Evolutionary conservation across 2,888 invertebrate species (phyloP), one percentile per base, ranked within the genome.

Genomic region (Rhaphigaster nebulosa): DNA sequence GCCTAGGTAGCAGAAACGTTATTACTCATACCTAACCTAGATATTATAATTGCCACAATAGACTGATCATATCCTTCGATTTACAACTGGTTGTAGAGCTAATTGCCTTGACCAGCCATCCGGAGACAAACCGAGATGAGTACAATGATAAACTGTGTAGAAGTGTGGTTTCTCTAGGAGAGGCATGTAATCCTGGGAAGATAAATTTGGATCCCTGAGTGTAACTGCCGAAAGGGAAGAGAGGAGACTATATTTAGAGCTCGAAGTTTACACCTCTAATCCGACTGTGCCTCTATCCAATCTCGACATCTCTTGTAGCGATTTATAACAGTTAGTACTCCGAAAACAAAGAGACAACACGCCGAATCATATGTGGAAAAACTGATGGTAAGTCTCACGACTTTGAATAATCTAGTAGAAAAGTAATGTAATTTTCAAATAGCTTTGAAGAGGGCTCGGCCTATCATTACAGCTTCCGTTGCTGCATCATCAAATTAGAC

Each of bases 181-280:
- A 0, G 45, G 45, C 23, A 3, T 84, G 45, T 84, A 84, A 84
- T 45, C 45, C 84, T 23, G 41, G 26, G 6, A n/a, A 84, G 84
- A 84, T 84, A 84, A 84, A 84, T 45, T 84, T 84, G 84, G 84
- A 84, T 45, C 84, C 84, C 84, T 45, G 13, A 12, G 26, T n/a
- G 84, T 84, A 18, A n/a, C 45, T 45, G 45, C 45, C 84, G 45
- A 45, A 84, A 84, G 84, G 84, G 84, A 84, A 84, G 84, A 84
- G 45, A 12, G 45, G 3, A 0, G 5, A 12, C 45, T 84, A 84
- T 45, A 41, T 84, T 84, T 84, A 84, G 84, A 45, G n/a, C 45
- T 84, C 1, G n/a, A 4, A 84, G 84, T 84, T 84, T 84, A 84
- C 41, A 84, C 45, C 84, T 84, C 84, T 84, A 45, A 50, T 45